Evolutionary conservation across 35 echinoderm and acorn worm genomes (phyloP).

Genomic region (Holothuria glaberrima): DNA sequence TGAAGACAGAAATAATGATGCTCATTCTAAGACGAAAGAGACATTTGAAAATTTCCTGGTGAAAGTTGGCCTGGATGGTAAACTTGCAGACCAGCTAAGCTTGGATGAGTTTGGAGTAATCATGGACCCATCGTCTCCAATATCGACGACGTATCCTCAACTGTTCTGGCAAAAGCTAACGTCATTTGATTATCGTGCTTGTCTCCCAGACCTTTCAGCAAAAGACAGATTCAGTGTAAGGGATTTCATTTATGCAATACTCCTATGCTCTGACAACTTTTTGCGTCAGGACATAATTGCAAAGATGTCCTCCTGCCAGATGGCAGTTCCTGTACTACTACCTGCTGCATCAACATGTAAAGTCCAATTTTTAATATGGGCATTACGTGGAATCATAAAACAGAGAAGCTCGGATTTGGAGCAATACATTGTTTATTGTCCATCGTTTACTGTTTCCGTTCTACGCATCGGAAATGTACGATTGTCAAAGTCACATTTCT

Average conservation of each 20-base stretch:
- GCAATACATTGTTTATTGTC: not conserved
- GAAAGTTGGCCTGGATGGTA: too few relatives aligned
- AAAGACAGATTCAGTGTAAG: slow-evolving; percentile 4
- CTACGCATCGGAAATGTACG: slow-evolving; percentile 14
- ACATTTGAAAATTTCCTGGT: too few relatives aligned
- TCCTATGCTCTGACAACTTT: slow-evolving; percentile 8
- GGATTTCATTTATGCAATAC: slow-evolving; percentile 17
- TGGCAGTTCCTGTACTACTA: slow-evolving; percentile 8
- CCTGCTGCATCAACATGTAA: not conserved
- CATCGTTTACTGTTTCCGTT: slow-evolving; percentile 18
- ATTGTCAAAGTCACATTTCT: slow-evolving; percentile 31
- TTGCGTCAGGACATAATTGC: slow-evolving; percentile 1
- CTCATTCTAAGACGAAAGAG: too few relatives aligned
- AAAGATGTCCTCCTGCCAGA: slow-evolving; percentile 11
- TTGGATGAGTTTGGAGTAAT: too few relatives aligned
- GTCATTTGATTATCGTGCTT: not conserved
- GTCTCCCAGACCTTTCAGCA: not conserved
- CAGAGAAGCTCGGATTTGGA: not conserved
- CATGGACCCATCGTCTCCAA: too few relatives aligned
- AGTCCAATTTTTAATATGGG: slow-evolving; percentile 24
- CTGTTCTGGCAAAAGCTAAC: slow-evolving; percentile 6
- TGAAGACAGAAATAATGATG: too few relatives aligned
- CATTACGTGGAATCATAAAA: slow-evolving; percentile 23
- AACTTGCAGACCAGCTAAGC: too few relatives aligned
- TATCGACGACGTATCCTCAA: not conserved